Evolutionary conservation across 2,888 invertebrate species (phyloP), one percentile per base, ranked within the genome.

Genomic region (Drosophila helvetica): DNA sequence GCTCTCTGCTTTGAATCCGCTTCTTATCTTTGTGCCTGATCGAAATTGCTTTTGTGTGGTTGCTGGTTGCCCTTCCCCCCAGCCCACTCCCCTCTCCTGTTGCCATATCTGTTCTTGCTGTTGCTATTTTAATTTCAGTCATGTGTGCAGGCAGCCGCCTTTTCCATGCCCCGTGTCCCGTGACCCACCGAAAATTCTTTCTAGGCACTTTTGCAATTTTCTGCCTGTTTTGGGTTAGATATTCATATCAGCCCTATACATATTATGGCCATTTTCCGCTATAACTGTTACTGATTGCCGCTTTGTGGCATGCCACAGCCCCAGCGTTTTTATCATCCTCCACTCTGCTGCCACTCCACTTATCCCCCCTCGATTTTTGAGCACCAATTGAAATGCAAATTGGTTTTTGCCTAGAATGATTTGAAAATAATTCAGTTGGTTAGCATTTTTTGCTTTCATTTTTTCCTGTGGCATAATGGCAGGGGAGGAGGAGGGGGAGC

Each of bases 11-110:
- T 64, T 50, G 69, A 71, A 33, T 65, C 51, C 65, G 63, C 60
- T 77, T 51, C 54, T 79, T 83, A 86, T 89, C 89, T 88, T 60
- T 73, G 67, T 57, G 85, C 70, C 81, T 88, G 89, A 86, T 86
- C 89, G 89, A 86, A 86, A 86, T 86, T 86, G 89, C 86, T 88
- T 89, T 89, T 89, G 89, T 74, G 70, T 80, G 87, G 87, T 89
- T 89, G 71, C 79, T 73, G 57, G 57, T 62, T 47, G 62, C 63
- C 65, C 51, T 30, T n/a, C 4, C 30, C 3, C 3, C 10, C 38
- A 43, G 47, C 51, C 48, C 25, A 7, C 0, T 1, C 47, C 56
- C 25, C 25, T 7, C 25, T 25, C 59, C 63, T 80, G 71, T 68
- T 82, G 70, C 60, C 67, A 58, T 75, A 52, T 18, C 43, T 64